Evolutionary conservation across 2,888 invertebrate species (phyloP).

Genomic region (Phaonia tiefii): DNA sequence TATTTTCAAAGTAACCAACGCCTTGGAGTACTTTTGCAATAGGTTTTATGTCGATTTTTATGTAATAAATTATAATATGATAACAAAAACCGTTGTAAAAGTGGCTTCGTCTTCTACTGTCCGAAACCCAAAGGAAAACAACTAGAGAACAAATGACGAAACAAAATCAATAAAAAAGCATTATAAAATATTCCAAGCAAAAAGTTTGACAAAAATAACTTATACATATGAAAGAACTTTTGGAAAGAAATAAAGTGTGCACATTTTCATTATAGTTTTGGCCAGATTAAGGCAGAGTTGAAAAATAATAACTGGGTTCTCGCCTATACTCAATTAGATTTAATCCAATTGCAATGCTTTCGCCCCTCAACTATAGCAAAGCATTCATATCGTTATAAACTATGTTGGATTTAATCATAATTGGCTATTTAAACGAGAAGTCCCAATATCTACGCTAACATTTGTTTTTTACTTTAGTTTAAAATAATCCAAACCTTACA

Average conservation of each 20-base stretch:
- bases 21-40: conserved; percentile 76
- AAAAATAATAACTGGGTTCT: conserved; percentile 63
- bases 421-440: conserved; percentile 80
- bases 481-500: conserved; percentile 31
- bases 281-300: neutral
- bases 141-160: neutral
- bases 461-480: conserved; percentile 34
- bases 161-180: conserved; percentile 19
- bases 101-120: conserved; percentile 69
- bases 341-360: conserved; percentile 78
- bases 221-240: too few species aligned
- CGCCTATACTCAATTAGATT: conserved; percentile 80
- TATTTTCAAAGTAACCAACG: conserved; percentile 28
- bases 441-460: conserved; percentile 68
- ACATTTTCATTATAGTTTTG: conserved; percentile 16
- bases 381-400: conserved; percentile 71
- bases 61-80: conserved; percentile 67
- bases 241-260: conserved; percentile 30
- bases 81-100: conserved; percentile 78
- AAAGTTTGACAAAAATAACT: neutral
- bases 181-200: neutral
- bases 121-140: conserved; percentile 5
- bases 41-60: conserved; percentile 76
- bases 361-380: conserved; percentile 55
- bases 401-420: conserved; percentile 81